A percentile compares a stretch with the other conserved stretches of the same genome.
Evolutionary conservation across 30 jellyfish, hydroid and myxozoan species (phyloP).

Genomic region (Aurelia sp.): DNA sequence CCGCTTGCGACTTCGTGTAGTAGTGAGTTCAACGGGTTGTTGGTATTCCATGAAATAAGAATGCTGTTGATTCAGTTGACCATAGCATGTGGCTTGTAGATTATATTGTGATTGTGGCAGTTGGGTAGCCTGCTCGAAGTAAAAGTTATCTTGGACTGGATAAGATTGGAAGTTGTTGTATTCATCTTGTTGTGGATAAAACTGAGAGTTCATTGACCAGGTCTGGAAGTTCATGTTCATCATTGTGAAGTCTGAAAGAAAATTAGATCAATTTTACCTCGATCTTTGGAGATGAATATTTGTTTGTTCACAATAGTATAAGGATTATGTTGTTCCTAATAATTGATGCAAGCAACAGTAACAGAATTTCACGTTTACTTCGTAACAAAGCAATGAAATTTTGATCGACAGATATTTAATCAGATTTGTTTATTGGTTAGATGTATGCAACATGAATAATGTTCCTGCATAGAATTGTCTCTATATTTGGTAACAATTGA

Average conservation of each 20-base stretch:
- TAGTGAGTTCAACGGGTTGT: conserved; percentile 22
- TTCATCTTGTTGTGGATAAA: conserved; percentile 13
- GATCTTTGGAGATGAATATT: too few relatives aligned
- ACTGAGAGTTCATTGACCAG: conserved; percentile 28
- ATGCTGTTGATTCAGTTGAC: neutral
- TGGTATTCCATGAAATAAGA: conserved; percentile 8
- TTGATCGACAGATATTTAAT: too few relatives aligned
- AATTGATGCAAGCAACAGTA: too few relatives aligned
- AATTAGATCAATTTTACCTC: neutral
- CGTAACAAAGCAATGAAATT: too few relatives aligned
- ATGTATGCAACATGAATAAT: too few relatives aligned
- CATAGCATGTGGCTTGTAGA: neutral
- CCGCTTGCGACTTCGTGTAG: conserved; percentile 18
- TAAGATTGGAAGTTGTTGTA: neutral
- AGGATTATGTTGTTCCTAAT: too few relatives aligned
- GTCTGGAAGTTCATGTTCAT: conserved; percentile 40
- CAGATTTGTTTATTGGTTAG: too few relatives aligned
- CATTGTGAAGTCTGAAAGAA: conserved; percentile 15
- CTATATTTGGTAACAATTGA: too few relatives aligned
- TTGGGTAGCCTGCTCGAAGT: conserved; percentile 22
- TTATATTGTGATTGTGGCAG: conserved; percentile 13
- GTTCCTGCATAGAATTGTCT: too few relatives aligned
- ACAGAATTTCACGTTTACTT: too few relatives aligned
- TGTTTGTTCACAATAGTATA: too few relatives aligned
- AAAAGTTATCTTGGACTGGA: conserved; percentile 35